These are phyloP conservation scores for Ispidina picta DNA, from an alignment of 2,797 vertebrate species.

Conservation along the genomic window DNA sequence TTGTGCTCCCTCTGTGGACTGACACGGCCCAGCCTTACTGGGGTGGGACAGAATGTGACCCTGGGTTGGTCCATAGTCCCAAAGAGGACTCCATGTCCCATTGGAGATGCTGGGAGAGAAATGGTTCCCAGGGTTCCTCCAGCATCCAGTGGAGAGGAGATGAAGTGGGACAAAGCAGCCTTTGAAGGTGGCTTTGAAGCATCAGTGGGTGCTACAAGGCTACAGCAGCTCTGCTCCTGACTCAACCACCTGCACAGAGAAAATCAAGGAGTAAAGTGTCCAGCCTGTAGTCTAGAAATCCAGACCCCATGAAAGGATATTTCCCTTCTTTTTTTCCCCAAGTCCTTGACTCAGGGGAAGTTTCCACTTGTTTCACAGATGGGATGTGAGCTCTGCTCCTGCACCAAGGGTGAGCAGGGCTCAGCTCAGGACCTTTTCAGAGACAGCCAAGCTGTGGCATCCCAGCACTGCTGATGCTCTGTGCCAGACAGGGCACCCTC, in stretches of 20 bases:
- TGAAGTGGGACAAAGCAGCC: neutral
- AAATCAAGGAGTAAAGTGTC: neutral
- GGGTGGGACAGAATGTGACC: neutral
- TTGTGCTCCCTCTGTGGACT: neutral
- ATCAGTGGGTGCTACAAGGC: neutral
- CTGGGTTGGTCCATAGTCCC: neutral
- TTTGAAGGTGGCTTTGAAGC: neutral
- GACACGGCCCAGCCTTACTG: rapidly evolving
- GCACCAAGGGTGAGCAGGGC: rapidly evolving
- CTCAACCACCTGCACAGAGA: rapidly evolving
- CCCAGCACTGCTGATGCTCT: neutral
- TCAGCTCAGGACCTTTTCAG: neutral
- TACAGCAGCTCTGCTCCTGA: neutral
- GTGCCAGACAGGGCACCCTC: rapidly evolving
- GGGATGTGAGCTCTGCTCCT: neutral
- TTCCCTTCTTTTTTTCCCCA: neutral
- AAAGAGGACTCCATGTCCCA: neutral
- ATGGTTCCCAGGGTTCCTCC: neutral
- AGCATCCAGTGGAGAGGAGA: neutral
- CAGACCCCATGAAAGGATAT: rapidly evolving
- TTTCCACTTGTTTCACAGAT: neutral
- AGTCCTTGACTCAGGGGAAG: neutral
- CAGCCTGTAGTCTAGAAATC: neutral
- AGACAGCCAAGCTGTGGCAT: neutral
- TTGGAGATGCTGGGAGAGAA: neutral